Evolutionary conservation across 2,797 vertebrate genomes (phyloP).

Genomic region (Acropternis orthonyx): DNA sequence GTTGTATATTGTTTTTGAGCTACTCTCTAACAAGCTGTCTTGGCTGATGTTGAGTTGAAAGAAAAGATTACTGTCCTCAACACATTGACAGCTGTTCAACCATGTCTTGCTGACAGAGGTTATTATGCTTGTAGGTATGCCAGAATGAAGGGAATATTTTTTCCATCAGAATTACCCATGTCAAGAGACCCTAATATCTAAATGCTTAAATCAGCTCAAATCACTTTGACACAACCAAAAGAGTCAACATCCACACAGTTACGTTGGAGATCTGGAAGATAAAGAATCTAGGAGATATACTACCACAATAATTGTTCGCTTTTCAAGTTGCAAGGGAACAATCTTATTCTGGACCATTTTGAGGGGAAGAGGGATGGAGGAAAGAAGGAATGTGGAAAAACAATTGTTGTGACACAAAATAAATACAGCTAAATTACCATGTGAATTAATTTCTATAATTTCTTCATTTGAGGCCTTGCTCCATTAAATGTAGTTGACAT

Average conservation of each 20-base stretch:
- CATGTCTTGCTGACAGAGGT: neutral
- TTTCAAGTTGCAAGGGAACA: neutral
- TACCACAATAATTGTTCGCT: neutral
- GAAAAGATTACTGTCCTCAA: neutral
- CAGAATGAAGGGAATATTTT: neutral
- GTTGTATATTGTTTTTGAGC: neutral
- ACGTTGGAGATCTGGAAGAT: neutral
- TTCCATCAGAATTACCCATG: neutral
- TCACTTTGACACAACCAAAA: neutral
- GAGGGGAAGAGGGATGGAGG: neutral
- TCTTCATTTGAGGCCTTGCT: neutral
- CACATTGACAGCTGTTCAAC: neutral
- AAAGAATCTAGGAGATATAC: neutral
- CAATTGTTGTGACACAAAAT: neutral
- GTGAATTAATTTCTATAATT: neutral
- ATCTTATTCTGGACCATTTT: neutral
- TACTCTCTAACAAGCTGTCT: neutral
- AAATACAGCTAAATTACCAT: neutral
- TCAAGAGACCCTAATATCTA: neutral
- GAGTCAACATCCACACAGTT: neutral
- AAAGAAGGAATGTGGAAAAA: neutral
- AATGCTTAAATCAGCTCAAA: neutral
- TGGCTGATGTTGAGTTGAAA: neutral
- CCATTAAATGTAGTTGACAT: neutral
- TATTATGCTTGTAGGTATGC: neutral